These are phyloP conservation scores for Scotopteryx bipunctaria DNA, from an alignment of 2,888 invertebrate genomes.

Conservation along the genomic window DNA sequence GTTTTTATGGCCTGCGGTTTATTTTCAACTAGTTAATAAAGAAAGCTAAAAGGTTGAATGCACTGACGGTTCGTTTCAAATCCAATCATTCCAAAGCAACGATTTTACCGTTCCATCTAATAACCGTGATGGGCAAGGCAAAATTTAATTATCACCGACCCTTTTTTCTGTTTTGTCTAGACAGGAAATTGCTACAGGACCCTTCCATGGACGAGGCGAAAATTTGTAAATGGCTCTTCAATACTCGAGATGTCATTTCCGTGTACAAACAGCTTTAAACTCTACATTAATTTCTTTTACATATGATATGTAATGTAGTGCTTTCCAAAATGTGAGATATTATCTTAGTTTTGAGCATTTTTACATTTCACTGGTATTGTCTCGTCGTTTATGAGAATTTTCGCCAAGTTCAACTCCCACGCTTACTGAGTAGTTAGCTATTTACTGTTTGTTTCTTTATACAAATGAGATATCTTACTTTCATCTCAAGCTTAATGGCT, in stretches of 20 bases:
- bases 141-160: conserved; percentile 51
- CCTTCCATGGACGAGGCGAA: conserved; percentile 15
- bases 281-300: conserved; percentile 13
- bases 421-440: conserved; percentile 29
- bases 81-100: conserved; percentile 44
- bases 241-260: conserved; percentile 4
- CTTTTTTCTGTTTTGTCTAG: conserved; percentile 45
- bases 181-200: conserved; percentile 54
- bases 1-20: conserved; percentile 51
- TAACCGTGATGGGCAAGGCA: conserved; percentile 40
- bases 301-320: conserved; percentile 32
- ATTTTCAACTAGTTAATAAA: conserved; percentile 58
- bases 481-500: conserved; percentile 36
- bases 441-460: conserved; percentile 42
- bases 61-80: conserved; percentile 40
- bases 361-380: conserved; percentile 39
- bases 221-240: not conserved
- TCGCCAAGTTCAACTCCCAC: conserved; percentile 46
- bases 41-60: conserved; percentile 39
- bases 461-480: conserved; percentile 41
- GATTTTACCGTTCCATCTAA: conserved; percentile 36
- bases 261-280: not conserved
- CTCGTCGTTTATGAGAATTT: conserved; percentile 38
- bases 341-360: conserved; percentile 37
- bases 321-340: conserved; percentile 49